These are phyloP conservation scores for Lampris incognitus DNA, from an alignment of 2,113 vertebrate species.

Conservation along the genomic window DNA sequence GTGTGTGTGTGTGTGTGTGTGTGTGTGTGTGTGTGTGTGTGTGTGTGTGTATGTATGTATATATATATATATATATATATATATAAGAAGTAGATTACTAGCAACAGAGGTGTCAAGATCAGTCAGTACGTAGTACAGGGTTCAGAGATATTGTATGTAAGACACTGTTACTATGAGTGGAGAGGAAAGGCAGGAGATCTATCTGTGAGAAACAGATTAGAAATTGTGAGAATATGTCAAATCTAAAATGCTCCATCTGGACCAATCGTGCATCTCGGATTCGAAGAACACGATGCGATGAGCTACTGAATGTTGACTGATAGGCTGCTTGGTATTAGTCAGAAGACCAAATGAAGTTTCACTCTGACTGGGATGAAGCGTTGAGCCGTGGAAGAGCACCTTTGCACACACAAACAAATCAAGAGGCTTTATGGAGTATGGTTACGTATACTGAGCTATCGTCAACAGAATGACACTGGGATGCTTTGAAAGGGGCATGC, in stretches of 20 bases:
- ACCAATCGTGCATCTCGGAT: slow-evolving; percentile 69
- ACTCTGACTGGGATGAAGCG: slow-evolving; percentile 65
- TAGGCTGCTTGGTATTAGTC: slow-evolving; percentile 57
- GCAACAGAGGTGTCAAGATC: slow-evolving; percentile 8
- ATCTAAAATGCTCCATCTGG: slow-evolving; percentile 53
- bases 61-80: no score
- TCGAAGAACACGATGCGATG: slow-evolving; percentile 50
- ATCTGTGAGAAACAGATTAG: slow-evolving; percentile 43
- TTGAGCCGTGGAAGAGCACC: slow-evolving; percentile 33
- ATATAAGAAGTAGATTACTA: no score
- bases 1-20: no score
- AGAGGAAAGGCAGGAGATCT: neutral
- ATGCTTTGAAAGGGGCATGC: slow-evolving; percentile 22
- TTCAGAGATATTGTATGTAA: neutral
- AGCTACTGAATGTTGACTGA: slow-evolving; percentile 57
- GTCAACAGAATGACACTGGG: slow-evolving; percentile 25
- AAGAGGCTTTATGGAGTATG: neutral
- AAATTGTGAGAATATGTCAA: slow-evolving; percentile 20
- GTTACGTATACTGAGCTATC: slow-evolving; percentile 13
- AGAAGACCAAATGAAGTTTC: slow-evolving; percentile 70
- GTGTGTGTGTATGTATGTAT: no score
- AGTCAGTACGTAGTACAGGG: slow-evolving; percentile 31
- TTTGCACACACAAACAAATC: slow-evolving; percentile 27
- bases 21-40: no score
- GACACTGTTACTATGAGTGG: neutral